Evolutionary conservation across 1,140 invertebrate species (phyloP), one percentile per base, ranked within the genome.

Genomic region (Listronotus bonariensis): DNA sequence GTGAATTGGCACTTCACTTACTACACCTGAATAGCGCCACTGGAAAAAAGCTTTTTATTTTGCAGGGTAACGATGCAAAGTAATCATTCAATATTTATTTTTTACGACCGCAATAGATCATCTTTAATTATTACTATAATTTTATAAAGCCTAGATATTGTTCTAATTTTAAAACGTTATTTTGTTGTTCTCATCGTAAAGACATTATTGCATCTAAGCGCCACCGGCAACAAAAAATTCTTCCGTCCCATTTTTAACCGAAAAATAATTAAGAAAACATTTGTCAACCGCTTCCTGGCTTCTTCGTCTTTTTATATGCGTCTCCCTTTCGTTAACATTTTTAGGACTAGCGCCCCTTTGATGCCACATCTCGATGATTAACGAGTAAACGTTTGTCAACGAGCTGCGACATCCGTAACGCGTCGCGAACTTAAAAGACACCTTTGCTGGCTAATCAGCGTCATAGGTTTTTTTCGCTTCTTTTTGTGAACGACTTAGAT

Each of bases 261-360:
- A 60, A 69, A 65, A 67, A 69, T 69, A 67, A 69, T 69, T 69
- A 69, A 69, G 68, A 58, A 54, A 66, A 51, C 55, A 55, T 67
- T 69, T 67, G 67, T 67, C 63, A 54, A 46, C 34, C 54, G 64
- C 42, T 69, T 67, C 63, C 63, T 61, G 63, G n/a, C n/a, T 46
- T 14, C 15, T 43, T 49, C 15, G 6, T 20, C 15, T 11, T 14
- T 15, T 62, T 45, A 32, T 45, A 53, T 32, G 8, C 26, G 40
- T 49, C 45, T 54, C 48, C 51, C 45, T 67, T 55, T 49, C 57
- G 48, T 49, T 61, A 46, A 55, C 58, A 62, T 67, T 62, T 67
- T 62, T 67, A 62, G 58, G 43, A 56, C 41, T n/a, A 54, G 58
- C 48, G 32, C 63, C 55, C 63, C 67, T 68, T 68, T 68, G 67